Percentiles rank a stretch among this genome's conserved stretches.
These are phyloP conservation scores for Sussaba pulchella DNA, from an alignment of 2,888 invertebrate genomes.

Conservation along the genomic window DNA sequence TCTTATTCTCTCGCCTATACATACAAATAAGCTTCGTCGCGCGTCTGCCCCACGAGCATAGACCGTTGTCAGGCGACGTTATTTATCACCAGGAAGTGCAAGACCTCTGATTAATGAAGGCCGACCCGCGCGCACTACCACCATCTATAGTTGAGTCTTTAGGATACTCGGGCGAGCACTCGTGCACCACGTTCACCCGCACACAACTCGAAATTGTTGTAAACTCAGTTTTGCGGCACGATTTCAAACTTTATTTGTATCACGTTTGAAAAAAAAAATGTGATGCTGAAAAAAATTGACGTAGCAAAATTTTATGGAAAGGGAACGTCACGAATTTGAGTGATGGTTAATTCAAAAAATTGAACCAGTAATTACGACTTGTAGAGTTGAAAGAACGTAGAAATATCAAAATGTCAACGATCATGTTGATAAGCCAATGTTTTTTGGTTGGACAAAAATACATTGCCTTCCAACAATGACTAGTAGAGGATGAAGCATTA, in stretches of 20 bases:
- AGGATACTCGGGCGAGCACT: conserved; percentile 39
- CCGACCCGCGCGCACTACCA: conserved; percentile 75
- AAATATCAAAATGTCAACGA: too few relatives aligned
- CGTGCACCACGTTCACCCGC: conserved; percentile 31
- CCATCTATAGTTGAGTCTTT: conserved; percentile 66
- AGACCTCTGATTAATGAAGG: conserved; percentile 82
- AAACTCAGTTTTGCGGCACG: neutral
- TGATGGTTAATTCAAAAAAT: too few relatives aligned
- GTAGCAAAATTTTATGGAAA: too few relatives aligned
- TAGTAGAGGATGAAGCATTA: conserved; percentile 42
- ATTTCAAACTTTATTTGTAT: conserved; percentile 2
- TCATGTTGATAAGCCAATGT: neutral
- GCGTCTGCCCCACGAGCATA: conserved; percentile 71
- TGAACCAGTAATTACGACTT: too few relatives aligned
- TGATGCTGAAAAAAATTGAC: too few relatives aligned
- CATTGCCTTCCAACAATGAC: conserved; percentile 33
- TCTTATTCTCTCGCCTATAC: conserved; percentile 58
- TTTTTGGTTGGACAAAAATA: neutral
- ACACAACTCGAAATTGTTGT: conserved; percentile 22
- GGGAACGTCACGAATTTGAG: too few relatives aligned
- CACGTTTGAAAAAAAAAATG: too few relatives aligned
- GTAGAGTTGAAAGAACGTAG: too few relatives aligned
- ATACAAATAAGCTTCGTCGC: conserved; percentile 78
- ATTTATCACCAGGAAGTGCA: conserved; percentile 83
- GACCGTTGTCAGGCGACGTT: conserved; percentile 75